These are phyloP conservation scores for Coreoperca whiteheadi DNA, from an alignment of 2,113 vertebrate genomes.

Conservation along the genomic window DNA sequence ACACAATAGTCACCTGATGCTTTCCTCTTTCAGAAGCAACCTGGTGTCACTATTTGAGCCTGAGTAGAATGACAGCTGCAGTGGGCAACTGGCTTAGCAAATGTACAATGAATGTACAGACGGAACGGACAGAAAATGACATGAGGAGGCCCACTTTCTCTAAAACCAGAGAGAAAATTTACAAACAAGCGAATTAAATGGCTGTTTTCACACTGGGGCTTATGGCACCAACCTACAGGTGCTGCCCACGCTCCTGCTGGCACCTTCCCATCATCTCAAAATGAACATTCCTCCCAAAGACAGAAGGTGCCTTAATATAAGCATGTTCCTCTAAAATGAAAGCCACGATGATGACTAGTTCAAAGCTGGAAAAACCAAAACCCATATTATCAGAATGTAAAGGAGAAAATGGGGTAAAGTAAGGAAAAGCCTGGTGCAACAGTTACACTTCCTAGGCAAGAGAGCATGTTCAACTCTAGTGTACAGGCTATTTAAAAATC, in stretches of 20 bases:
- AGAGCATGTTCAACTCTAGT: background rate
- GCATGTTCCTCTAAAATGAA: slow-evolving; percentile 63
- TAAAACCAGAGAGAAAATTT: slow-evolving; percentile 52
- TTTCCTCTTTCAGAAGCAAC: slow-evolving; percentile 41
- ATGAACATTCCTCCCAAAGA: slow-evolving; percentile 55
- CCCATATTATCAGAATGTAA: slow-evolving; percentile 28
- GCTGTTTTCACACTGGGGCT: slow-evolving; percentile 47
- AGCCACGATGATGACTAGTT: slow-evolving; percentile 47
- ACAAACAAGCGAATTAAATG: slow-evolving; percentile 67
- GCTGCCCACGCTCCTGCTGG: slow-evolving; percentile 64
- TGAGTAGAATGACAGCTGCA: slow-evolving; percentile 40
- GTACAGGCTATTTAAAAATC: slow-evolving; percentile 35
- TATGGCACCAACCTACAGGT: slow-evolving; percentile 58
- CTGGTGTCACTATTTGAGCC: slow-evolving; percentile 47
- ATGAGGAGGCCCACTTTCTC: slow-evolving; percentile 15
- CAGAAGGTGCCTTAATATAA: slow-evolving; percentile 32
- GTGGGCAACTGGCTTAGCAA: slow-evolving; percentile 24
- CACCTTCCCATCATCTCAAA: slow-evolving; percentile 45
- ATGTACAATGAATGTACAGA: slow-evolving; percentile 15
- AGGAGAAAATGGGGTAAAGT: slow-evolving; percentile 25
- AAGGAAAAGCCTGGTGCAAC: slow-evolving; percentile 38
- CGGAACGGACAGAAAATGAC: slow-evolving; percentile 21
- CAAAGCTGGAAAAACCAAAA: slow-evolving; percentile 45
- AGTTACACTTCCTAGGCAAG: background rate
- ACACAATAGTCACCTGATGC: slow-evolving; percentile 59